These are phyloP conservation scores for Brachionus plicatilis DNA, from an alignment of 1,140 invertebrate genomes.

Conservation along the genomic window DNA sequence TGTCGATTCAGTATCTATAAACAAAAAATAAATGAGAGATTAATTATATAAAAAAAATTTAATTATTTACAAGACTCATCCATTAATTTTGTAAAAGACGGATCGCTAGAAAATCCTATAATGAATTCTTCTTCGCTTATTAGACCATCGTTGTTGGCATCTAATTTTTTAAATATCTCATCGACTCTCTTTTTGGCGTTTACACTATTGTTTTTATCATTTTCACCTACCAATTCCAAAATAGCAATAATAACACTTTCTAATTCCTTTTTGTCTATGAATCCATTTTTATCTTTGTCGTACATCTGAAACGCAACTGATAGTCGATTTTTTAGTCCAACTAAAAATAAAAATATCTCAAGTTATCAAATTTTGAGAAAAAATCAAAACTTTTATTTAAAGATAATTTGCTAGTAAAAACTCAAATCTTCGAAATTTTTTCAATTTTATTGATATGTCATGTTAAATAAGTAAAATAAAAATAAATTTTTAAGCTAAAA, in stretches of 20 bases:
- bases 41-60: background rate
- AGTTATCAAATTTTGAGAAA: background rate
- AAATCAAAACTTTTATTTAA: too few species aligned
- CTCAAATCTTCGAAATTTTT: too few species aligned
- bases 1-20: background rate
- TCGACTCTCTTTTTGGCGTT: constrained; percentile 27
- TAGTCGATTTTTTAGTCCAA: background rate
- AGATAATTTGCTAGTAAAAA: too few species aligned
- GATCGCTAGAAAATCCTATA: background rate
- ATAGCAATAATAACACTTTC: background rate
- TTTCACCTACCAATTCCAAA: constrained; percentile 33
- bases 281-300: constrained; percentile 35
- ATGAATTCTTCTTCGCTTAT: constrained; percentile 23
- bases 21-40: background rate
- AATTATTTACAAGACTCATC: background rate
- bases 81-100: background rate
- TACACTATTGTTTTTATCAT: background rate
- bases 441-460: too few species aligned
- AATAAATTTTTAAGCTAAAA: too few species aligned
- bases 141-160: background rate
- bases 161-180: background rate
- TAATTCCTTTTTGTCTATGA: constrained; percentile 36
- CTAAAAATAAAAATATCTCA: background rate
- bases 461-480: too few species aligned
- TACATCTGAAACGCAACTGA: constrained; percentile 32